A percentile compares a stretch with the other conserved stretches of the same genome.
These are phyloP conservation scores for Beaufortia kweichowensis DNA, from an alignment of 2,113 vertebrate genomes.

Conservation along the genomic window DNA sequence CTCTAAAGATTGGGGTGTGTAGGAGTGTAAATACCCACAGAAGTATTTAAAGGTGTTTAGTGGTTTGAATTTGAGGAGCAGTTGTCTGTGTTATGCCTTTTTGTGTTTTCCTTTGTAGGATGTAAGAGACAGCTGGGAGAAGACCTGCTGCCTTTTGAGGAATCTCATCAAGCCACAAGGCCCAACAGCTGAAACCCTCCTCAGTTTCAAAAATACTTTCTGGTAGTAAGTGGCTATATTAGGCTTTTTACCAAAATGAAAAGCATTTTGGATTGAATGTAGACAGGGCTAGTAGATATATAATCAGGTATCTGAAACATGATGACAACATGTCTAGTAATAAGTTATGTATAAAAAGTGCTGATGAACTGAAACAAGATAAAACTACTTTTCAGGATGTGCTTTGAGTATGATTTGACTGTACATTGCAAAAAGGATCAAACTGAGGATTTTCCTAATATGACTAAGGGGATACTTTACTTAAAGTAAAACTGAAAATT, in stretches of 20 bases:
- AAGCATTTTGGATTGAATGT: neutral
- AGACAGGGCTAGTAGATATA: neutral
- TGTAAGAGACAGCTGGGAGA: constrained; percentile 47
- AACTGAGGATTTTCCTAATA: no score
- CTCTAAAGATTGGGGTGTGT: neutral
- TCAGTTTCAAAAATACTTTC: constrained; percentile 12
- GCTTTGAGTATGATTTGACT: no score
- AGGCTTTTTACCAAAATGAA: neutral
- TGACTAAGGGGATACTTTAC: no score
- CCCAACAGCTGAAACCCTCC: constrained; percentile 30
- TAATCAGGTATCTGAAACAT: neutral
- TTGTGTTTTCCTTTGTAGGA: constrained; percentile 24
- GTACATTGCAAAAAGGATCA: no score
- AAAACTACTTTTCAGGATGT: neutral
- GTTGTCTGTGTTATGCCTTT: constrained; percentile 46
- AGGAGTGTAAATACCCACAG: neutral
- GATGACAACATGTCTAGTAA: neutral
- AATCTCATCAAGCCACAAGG: constrained; percentile 35
- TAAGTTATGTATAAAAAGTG: neutral
- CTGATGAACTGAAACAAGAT: neutral
- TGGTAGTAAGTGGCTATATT: neutral
- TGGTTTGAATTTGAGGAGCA: constrained; percentile 29
- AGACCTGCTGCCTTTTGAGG: constrained; percentile 18
- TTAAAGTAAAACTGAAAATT: no score
- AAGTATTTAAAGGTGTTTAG: constrained; percentile 1